Conservation (phyloP, 2,888 invertebrate species). For the Limnephilus marmoratus region DNA sequence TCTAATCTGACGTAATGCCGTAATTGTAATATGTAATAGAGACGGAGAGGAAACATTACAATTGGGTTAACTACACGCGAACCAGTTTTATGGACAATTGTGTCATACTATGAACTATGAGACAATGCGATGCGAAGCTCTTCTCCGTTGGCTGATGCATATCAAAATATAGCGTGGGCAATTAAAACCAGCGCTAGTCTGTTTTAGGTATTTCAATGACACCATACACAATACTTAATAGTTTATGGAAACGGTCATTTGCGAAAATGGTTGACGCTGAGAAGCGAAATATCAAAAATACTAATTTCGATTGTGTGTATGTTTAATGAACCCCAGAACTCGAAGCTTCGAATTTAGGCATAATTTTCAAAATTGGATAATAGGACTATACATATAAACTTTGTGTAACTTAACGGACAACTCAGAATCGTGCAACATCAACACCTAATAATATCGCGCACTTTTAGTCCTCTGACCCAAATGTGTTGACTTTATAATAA, state of each 20-base stretch:
- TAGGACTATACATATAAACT: no score
- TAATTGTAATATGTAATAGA: conserved; percentile 31
- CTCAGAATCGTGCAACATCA: no score
- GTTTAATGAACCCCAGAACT: no score
- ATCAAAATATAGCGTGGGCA: background rate
- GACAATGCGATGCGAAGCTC: conserved; percentile 24
- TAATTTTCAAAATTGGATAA: no score
- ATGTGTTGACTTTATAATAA: no score
- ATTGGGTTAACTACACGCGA: conserved; percentile 52
- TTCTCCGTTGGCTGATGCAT: background rate
- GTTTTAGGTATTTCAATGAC: background rate
- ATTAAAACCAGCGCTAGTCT: background rate
- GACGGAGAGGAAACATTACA: conserved; percentile 51
- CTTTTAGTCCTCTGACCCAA: no score
- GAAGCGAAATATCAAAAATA: no score
- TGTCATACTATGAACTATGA: conserved; percentile 37
- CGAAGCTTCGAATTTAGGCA: no score
- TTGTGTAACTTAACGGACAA: no score
- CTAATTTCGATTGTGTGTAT: no score
- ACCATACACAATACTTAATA: background rate
- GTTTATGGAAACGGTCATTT: background rate
- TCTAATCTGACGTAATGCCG: conserved; percentile 27
- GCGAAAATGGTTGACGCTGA: background rate
- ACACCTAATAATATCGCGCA: no score
- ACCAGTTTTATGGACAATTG: conserved; percentile 39